phyloP scores from a whole-genome alignment of 2,797 vertebrate genomes.

The Myotis daubentonii region DNA sequence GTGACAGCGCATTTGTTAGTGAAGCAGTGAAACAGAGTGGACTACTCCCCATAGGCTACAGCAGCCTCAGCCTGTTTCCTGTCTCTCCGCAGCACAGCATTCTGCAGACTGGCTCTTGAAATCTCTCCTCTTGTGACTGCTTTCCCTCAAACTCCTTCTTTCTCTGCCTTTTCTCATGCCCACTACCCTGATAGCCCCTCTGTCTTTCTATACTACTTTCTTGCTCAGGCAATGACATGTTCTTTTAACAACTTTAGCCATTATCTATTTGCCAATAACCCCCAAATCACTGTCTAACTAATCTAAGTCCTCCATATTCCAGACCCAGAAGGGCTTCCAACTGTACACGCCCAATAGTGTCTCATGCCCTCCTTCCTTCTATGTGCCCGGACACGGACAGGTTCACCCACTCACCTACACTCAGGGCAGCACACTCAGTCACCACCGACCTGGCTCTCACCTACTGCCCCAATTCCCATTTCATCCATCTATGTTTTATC shows the following conservation, averaged over 20 bases:
- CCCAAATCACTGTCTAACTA: not conserved
- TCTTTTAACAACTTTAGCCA: not conserved
- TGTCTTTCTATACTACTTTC: not conserved
- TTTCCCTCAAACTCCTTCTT: not conserved
- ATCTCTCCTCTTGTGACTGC: not conserved
- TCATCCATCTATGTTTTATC: not conserved
- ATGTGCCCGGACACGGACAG: not conserved
- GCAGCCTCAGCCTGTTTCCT: not conserved
- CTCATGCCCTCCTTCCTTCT: not conserved
- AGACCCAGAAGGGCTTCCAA: not conserved
- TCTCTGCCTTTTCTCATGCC: not conserved
- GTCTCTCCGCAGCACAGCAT: not conserved
- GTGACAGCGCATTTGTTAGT: not conserved
- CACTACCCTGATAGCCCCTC: not conserved
- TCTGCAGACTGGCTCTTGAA: not conserved
- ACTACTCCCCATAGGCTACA: not conserved
- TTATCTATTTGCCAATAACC: not conserved
- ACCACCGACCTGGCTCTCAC: fast-evolving
- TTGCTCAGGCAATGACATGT: not conserved
- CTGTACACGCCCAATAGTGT: fast-evolving
- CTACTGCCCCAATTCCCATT: not conserved
- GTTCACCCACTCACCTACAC: not conserved
- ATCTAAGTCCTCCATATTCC: not conserved
- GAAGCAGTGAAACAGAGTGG: not conserved
- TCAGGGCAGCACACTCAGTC: not conserved